Evolutionary conservation across 1,140 invertebrate genomes (phyloP), one percentile per base, ranked within the genome.

Genomic region (Schlechtendalia chinensis): DNA sequence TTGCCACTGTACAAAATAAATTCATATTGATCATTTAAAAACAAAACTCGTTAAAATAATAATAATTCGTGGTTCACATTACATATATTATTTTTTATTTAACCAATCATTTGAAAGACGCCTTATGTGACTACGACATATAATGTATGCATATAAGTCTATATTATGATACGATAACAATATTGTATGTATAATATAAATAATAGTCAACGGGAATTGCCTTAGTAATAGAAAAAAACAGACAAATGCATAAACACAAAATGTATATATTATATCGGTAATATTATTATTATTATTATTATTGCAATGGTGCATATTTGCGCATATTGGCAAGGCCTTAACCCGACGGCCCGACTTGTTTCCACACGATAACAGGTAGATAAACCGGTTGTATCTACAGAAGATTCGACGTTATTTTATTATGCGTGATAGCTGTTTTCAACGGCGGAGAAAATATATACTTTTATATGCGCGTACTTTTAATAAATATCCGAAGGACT

Each of bases 401-500:
- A 24, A 63, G 29, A 63, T 63, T 63, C 17, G 19, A 65, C 29
- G 19, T 19, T 50, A 12, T 50, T 1, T 50, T 50, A 56, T n/a
- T 56, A 56, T 10, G n/a, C 4, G 6, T 19, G 5, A 56, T n/a
- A n/a, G 19, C 54, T 6, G 54, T 6, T 56, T 56, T 6, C 24
- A 47, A 24, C 24, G 16, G 12, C 3, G 67, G 2, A 50, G 4
- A 69, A 69, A 54, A 54, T 53, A 12, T 27, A 54, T 54, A 39
- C 3, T 4, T 39, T 3, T 39, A 4, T 39, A 39, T 4, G 8
- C 8, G 32, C 32, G 32, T 39, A 39, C 8, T 4, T 8, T 8
- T 39, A n/a, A 54, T 72, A 47, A n/a, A 72, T 53, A 29, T 27
- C 22, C 8, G 67, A 50, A 69, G 45, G 67, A 72, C 50, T 72